Evolutionary conservation across 2,888 invertebrate genomes (phyloP).

Genomic region (Chesias legatella): DNA sequence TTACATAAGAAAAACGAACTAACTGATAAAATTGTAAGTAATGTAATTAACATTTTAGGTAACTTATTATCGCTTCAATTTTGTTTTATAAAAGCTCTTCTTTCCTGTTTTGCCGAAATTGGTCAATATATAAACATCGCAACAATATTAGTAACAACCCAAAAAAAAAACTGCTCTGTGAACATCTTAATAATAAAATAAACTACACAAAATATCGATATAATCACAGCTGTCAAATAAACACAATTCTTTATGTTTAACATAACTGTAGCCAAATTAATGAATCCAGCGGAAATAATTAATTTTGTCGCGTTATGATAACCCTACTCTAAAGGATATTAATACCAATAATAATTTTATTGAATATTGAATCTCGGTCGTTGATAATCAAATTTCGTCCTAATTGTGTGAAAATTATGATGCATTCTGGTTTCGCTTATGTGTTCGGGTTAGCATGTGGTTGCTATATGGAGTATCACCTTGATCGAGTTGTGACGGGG

Average conservation of each 20-base stretch:
- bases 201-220: constrained; percentile 5
- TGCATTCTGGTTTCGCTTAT: constrained; percentile 16
- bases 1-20: too few species aligned
- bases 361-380: too few species aligned
- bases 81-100: too few species aligned
- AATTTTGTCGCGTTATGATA: constrained; percentile 10
- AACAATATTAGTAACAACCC: too few species aligned
- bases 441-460: constrained; percentile 17
- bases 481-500: constrained; percentile 69
- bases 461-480: constrained; percentile 53
- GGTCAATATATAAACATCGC: too few species aligned
- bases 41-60: too few species aligned
- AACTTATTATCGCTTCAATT: too few species aligned
- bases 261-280: constrained; percentile 8
- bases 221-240: constrained; percentile 11
- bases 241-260: constrained; percentile 14
- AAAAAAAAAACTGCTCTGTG: constrained; percentile 7
- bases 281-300: constrained; percentile 13
- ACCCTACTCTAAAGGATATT: constrained; percentile 1
- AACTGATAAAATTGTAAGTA: too few species aligned
- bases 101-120: too few species aligned
- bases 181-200: constrained; percentile 6
- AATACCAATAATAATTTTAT: background rate
- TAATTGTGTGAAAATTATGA: constrained; percentile 12
- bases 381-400: constrained; percentile 5